Evolutionary conservation across 2,888 invertebrate genomes (phyloP).

Genomic region (Agrilus cyanescens): DNA sequence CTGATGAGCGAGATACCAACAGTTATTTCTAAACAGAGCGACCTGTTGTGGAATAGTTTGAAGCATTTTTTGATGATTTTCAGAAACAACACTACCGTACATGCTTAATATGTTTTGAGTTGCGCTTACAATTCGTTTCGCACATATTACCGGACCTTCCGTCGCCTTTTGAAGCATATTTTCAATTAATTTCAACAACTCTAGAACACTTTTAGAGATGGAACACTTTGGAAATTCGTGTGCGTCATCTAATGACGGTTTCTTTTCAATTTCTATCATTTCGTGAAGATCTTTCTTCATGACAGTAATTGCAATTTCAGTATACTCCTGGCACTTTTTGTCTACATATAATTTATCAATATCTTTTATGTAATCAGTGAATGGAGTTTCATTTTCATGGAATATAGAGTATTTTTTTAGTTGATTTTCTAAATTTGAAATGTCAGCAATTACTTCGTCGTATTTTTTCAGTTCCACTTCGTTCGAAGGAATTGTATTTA

Average conservation of each 20-base stretch:
- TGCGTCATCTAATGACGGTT: slow-evolving; percentile 36
- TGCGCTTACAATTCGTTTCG: slow-evolving; percentile 54
- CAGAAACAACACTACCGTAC: slow-evolving; percentile 67
- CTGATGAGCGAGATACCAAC: slow-evolving; percentile 73
- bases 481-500: slow-evolving; percentile 64
- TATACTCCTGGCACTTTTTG: slow-evolving; percentile 60
- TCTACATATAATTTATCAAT: slow-evolving; percentile 66
- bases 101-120: slow-evolving; percentile 62
- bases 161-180: slow-evolving; percentile 56
- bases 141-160: slow-evolving; percentile 47
- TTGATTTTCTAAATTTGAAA: slow-evolving; percentile 52
- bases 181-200: slow-evolving; percentile 51
- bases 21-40: slow-evolving; percentile 84
- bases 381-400: slow-evolving; percentile 40
- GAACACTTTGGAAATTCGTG: slow-evolving; percentile 44
- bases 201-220: slow-evolving; percentile 50
- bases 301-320: slow-evolving; percentile 54
- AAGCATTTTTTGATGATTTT: slow-evolving; percentile 66
- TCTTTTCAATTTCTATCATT: slow-evolving; percentile 41
- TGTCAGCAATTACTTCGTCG: slow-evolving; percentile 46
- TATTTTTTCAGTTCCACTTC: slow-evolving; percentile 59
- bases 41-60: slow-evolving; percentile 80
- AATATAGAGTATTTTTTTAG: slow-evolving; percentile 50
- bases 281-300: slow-evolving; percentile 74
- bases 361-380: slow-evolving; percentile 59